Conservation (phyloP, 53 echinoderm and acorn worm genomes). For the Astropecten irregularis region DNA sequence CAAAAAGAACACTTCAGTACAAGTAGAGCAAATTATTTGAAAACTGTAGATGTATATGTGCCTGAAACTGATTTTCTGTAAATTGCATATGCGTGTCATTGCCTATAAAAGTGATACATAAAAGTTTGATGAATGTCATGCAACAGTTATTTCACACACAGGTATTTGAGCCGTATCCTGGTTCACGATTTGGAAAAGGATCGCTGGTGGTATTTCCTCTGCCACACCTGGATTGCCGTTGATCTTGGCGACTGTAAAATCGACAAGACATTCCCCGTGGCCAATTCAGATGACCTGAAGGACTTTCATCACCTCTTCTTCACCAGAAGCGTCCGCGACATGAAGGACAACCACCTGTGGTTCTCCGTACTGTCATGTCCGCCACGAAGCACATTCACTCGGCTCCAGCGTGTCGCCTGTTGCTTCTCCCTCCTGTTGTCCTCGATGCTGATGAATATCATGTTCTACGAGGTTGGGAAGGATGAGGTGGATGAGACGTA, state of each 20-base stretch:
- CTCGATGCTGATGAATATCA: constrained; percentile 83
- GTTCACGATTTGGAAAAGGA: constrained; percentile 88
- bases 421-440: constrained; percentile 82
- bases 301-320: constrained; percentile 82
- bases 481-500: constrained; percentile 48
- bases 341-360: constrained; percentile 93
- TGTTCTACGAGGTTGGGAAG: constrained; percentile 78
- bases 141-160: too few species aligned
- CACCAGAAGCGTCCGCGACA: constrained; percentile 68
- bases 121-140: too few species aligned
- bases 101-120: too few species aligned
- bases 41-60: too few species aligned
- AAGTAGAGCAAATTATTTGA: too few species aligned
- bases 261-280: constrained; percentile 78
- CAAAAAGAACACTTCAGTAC: too few species aligned
- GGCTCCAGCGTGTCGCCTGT: constrained; percentile 88
- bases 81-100: too few species aligned
- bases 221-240: constrained; percentile 89
- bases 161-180: constrained; percentile 89
- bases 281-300: constrained; percentile 70
- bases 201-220: constrained; percentile 91
- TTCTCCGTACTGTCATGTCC: constrained; percentile 78
- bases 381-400: constrained; percentile 84
- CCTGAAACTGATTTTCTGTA: too few species aligned
- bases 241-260: constrained; percentile 66